Evolutionary conservation across 2,797 vertebrate genomes (phyloP).

Genomic region (Heliangelus exortis): DNA sequence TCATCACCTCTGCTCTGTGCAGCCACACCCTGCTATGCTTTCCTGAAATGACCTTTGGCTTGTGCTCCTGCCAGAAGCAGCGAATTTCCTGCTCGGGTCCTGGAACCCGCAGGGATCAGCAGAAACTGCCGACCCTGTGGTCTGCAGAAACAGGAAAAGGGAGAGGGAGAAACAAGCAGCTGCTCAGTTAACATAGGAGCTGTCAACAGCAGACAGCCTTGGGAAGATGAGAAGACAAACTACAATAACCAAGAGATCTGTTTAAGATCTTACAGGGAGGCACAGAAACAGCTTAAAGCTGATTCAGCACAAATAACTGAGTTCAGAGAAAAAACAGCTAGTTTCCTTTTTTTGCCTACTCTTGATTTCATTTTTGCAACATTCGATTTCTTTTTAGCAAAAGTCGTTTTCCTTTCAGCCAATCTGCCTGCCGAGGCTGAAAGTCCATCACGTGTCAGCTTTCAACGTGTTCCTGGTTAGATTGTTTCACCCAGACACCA

Average conservation of each 20-base stretch:
- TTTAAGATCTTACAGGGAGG: not conserved
- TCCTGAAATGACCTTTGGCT: conserved; percentile 33
- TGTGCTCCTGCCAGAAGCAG: not conserved
- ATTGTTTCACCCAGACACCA: not conserved
- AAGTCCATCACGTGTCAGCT: not conserved
- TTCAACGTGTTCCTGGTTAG: not conserved
- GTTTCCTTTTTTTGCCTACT: conserved; percentile 2
- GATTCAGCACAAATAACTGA: conserved; percentile 34
- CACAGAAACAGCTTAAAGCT: not conserved
- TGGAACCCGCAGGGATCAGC: not conserved
- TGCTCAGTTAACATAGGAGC: not conserved
- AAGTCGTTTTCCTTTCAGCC: not conserved
- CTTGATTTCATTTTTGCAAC: not conserved
- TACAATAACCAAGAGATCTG: not conserved
- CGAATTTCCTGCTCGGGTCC: not conserved
- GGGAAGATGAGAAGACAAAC: not conserved
- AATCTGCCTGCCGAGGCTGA: not conserved
- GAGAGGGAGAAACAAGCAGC: not conserved
- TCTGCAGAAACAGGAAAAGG: not conserved
- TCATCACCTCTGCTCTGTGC: fast-evolving
- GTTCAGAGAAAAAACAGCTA: not conserved
- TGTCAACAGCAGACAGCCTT: not conserved
- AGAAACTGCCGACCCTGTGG: not conserved
- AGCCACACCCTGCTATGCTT: not conserved
- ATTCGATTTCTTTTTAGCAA: not conserved